Conservation (phyloP, 2,113 vertebrate genomes). For the Menidia beryllina region DNA sequence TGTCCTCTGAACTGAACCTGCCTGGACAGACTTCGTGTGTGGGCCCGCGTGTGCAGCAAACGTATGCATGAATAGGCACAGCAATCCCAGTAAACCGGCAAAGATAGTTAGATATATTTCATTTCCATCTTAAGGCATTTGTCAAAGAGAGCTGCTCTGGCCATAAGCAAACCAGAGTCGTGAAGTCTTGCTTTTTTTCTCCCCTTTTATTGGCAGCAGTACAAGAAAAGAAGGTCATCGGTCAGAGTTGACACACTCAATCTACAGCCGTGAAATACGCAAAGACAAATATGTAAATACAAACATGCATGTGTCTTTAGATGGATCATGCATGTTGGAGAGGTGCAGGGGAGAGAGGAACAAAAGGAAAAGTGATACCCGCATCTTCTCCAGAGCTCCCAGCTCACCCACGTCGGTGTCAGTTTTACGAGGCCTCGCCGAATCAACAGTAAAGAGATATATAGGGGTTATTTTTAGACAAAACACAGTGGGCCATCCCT, state of each 20-base stretch:
- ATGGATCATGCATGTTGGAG: slow-evolving; percentile 1
- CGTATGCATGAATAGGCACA: slow-evolving; percentile 21
- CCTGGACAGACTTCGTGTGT: slow-evolving; percentile 5
- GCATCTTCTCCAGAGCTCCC: slow-evolving; percentile 22
- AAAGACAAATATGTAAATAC: slow-evolving; percentile 24
- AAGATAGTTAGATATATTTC: neutral
- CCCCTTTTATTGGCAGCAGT: neutral
- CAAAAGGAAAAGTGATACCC: slow-evolving; percentile 35
- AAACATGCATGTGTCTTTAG: neutral
- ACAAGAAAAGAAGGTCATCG: slow-evolving; percentile 20
- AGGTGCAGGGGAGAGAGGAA: slow-evolving; percentile 23
- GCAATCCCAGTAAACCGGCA: neutral
- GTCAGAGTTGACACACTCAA: slow-evolving; percentile 23
- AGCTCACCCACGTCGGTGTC: slow-evolving; percentile 65
- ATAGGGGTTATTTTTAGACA: slow-evolving; percentile 78
- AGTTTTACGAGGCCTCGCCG: slow-evolving; percentile 42
- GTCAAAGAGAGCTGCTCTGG: slow-evolving; percentile 10
- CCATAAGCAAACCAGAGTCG: neutral
- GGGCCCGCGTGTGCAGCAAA: neutral
- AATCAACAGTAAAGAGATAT: slow-evolving; percentile 65
- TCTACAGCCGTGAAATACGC: slow-evolving; percentile 34
- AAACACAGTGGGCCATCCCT: slow-evolving; percentile 50
- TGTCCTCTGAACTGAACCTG: slow-evolving; percentile 7
- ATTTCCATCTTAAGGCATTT: slow-evolving; percentile 31
- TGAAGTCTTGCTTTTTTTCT: neutral